phyloP scores from a whole-genome alignment of 2,797 vertebrate genomes.

The Coregonus sp. region DNA sequence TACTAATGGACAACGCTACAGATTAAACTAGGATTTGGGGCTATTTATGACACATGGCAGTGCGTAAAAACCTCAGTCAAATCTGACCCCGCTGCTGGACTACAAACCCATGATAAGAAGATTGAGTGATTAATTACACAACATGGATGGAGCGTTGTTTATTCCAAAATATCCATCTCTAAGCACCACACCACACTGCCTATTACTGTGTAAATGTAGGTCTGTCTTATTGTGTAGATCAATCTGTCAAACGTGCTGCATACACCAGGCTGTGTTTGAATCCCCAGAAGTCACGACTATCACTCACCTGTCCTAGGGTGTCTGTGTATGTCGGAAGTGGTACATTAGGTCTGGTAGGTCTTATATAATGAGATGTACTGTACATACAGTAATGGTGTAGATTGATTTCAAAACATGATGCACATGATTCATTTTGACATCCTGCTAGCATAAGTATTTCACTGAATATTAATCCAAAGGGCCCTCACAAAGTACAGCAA shows the following conservation, averaged over 20 bases:
- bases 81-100: neutral
- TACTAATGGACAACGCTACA: neutral
- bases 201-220: neutral
- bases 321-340: constrained; percentile 16
- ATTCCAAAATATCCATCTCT: constrained; percentile 1
- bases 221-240: neutral
- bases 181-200: neutral
- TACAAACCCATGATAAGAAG: neutral
- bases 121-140: constrained; percentile 7
- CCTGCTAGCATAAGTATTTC: constrained; percentile 44
- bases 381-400: constrained; percentile 31
- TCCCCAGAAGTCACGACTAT: neutral
- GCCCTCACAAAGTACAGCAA: constrained; percentile 35
- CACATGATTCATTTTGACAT: constrained; percentile 54
- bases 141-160: neutral
- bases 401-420: constrained; percentile 40
- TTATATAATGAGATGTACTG: constrained; percentile 26
- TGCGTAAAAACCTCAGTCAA: constrained; percentile 9
- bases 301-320: constrained; percentile 40
- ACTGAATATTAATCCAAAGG: constrained; percentile 54
- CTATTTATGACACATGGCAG: constrained; percentile 5
- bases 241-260: neutral
- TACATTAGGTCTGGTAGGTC: constrained; percentile 8
- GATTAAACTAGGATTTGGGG: neutral
- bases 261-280: neutral